Evolutionary conservation across 1,140 invertebrate species (phyloP).

Genomic region (Drosophila mayri): DNA sequence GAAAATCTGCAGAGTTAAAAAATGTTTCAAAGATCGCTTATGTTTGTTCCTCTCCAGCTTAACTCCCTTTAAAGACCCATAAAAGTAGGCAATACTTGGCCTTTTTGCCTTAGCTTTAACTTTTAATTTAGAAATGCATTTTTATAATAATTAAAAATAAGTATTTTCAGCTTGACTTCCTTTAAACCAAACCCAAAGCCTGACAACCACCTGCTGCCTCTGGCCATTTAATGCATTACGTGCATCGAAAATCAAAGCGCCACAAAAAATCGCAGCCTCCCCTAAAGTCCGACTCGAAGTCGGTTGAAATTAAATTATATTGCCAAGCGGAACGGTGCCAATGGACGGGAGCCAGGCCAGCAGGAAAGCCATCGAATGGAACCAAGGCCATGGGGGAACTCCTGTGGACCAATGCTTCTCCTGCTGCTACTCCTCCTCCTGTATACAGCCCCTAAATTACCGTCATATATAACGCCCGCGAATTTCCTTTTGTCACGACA

Average conservation of each 20-base stretch:
- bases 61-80: background rate
- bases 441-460: constrained; percentile 40
- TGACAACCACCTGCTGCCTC: constrained; percentile 10
- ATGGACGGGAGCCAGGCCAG: constrained; percentile 5
- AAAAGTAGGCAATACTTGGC: background rate
- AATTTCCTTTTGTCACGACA: constrained; percentile 42
- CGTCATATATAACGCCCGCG: constrained; percentile 60
- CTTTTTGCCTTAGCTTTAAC: background rate
- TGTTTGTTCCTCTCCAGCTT: no score
- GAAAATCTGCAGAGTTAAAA: background rate
- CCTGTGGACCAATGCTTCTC: background rate
- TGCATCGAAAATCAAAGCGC: constrained; percentile 16
- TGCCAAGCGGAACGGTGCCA: constrained; percentile 23
- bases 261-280: constrained; percentile 7
- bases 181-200: background rate
- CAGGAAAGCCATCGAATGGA: constrained; percentile 11
- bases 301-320: constrained; percentile 16
- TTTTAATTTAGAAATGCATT: background rate
- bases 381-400: background rate
- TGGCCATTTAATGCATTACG: constrained; percentile 18
- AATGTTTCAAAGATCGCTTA: no score
- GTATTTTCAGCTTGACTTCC: background rate
- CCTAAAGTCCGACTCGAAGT: background rate
- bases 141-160: background rate
- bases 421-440: background rate